These are phyloP conservation scores for Teleogryllus oceanicus DNA, from an alignment of 2,888 invertebrate species.

Conservation along the genomic window DNA sequence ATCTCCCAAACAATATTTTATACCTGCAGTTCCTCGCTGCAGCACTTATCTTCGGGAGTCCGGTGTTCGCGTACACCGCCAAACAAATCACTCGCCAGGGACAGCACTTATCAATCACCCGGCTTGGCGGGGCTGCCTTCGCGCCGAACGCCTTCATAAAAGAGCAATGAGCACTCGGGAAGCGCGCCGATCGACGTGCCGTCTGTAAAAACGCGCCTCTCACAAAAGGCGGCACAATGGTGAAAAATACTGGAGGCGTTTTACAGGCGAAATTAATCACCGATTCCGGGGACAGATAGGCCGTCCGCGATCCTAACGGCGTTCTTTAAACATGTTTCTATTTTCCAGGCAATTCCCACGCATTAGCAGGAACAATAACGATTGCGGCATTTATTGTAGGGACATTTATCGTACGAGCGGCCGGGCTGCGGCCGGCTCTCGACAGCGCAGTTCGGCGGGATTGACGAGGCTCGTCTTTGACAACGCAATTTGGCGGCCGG, in stretches of 20 bases:
- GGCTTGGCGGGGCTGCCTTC: too few species aligned
- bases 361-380: neutral
- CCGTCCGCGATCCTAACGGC: neutral
- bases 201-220: neutral
- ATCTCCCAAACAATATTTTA: too few species aligned
- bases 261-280: neutral
- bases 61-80: neutral
- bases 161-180: neutral
- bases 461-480: constrained; percentile 7
- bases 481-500: neutral
- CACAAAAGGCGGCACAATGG: neutral
- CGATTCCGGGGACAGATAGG: neutral
- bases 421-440: neutral
- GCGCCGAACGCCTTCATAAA: neutral
- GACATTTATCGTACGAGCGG: neutral
- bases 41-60: too few species aligned
- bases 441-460: neutral
- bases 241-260: neutral
- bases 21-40: too few species aligned
- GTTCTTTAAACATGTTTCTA: constrained; percentile 12
- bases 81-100: neutral
- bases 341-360: constrained; percentile 1
- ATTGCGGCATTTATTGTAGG: constrained; percentile 9
- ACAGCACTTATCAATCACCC: neutral
- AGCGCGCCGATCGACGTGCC: neutral